Conservation (phyloP, 2,113 vertebrate genomes). For the Lepus timidus region DNA sequence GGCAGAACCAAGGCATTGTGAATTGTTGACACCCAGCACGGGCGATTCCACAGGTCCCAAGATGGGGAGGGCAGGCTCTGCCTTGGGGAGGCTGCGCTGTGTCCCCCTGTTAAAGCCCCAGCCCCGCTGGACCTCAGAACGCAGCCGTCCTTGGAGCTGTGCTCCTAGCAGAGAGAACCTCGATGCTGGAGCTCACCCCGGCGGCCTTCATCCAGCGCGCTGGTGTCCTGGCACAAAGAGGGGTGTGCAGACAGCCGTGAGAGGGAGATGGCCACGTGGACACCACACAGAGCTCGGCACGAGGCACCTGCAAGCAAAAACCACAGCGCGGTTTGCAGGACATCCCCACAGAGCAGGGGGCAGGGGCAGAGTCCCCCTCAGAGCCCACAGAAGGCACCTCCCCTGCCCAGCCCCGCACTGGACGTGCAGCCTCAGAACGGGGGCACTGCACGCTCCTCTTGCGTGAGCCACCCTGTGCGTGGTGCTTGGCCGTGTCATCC, state of each 20-base stretch:
- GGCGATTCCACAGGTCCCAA: not conserved
- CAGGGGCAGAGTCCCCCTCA: not conserved
- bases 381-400: not conserved
- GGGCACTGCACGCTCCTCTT: rapidly evolving
- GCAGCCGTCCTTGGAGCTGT: not conserved
- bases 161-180: not conserved
- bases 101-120: not conserved
- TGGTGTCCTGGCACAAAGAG: not conserved
- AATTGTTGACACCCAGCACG: too few relatives aligned
- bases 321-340: not conserved
- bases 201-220: too few relatives aligned
- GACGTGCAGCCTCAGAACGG: not conserved
- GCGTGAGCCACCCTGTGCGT: too few relatives aligned
- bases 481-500: not conserved
- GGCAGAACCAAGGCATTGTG: too few relatives aligned
- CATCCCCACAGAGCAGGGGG: too few relatives aligned
- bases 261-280: rapidly evolving
- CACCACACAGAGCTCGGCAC: not conserved
- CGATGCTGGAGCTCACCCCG: too few relatives aligned
- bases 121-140: not conserved
- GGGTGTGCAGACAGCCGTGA: not conserved
- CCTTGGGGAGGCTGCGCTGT: not conserved
- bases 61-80: not conserved
- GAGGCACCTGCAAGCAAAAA: not conserved
- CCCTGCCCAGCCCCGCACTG: not conserved